Conservation (phyloP, 2,113 vertebrate species). For the Antigone vipio region DNA sequence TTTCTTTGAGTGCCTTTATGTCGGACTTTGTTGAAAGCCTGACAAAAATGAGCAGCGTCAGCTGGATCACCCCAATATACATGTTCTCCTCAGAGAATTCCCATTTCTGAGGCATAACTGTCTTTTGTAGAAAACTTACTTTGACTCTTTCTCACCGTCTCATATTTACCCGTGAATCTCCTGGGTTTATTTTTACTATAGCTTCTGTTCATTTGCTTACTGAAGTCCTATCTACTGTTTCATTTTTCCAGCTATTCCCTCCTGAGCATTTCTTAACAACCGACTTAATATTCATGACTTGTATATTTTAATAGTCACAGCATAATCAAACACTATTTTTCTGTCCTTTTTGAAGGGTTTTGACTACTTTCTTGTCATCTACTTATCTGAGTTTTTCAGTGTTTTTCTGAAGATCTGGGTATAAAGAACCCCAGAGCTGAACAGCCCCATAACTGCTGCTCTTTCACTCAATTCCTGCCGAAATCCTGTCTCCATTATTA, state of each 20-base stretch:
- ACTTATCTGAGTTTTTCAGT: neutral
- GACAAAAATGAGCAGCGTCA: neutral
- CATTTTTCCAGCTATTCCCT: neutral
- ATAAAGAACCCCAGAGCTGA: neutral
- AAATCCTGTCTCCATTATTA: neutral
- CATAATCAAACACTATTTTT: neutral
- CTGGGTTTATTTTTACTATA: neutral
- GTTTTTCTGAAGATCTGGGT: neutral
- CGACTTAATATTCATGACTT: neutral
- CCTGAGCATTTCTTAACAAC: neutral
- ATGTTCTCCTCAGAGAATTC: neutral
- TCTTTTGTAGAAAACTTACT: neutral
- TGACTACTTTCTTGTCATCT: neutral
- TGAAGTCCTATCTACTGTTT: neutral
- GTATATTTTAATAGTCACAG: neutral
- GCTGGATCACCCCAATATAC: neutral
- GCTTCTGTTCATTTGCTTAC: neutral
- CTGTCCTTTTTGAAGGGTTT: neutral
- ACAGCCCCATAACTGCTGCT: neutral
- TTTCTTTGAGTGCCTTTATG: neutral
- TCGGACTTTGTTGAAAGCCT: neutral
- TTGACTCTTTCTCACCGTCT: neutral
- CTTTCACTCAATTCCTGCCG: neutral
- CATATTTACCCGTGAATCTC: neutral
- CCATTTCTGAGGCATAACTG: neutral